These are phyloP conservation scores for Heliconius melpomene DNA, from an alignment of 1,140 invertebrate genomes.

Conservation along the genomic window DNA sequence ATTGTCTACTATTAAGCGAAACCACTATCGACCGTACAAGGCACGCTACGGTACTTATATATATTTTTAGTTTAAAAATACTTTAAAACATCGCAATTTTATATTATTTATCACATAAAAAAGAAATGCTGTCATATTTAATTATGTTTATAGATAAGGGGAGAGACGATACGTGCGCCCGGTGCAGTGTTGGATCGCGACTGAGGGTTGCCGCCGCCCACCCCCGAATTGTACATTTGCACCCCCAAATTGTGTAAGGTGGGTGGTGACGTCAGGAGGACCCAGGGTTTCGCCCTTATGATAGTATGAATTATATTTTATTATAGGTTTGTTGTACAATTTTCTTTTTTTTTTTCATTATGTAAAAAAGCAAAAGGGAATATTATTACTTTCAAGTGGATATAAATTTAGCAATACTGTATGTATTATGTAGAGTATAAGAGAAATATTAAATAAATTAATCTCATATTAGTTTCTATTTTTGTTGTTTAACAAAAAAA, in stretches of 20 bases:
- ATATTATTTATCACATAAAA: conserved; percentile 52
- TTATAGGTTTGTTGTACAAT: neutral
- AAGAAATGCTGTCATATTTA: conserved; percentile 57
- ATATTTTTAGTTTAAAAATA: conserved; percentile 9
- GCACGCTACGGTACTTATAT: neutral
- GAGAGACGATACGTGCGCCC: conserved; percentile 46
- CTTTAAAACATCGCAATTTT: conserved; percentile 14
- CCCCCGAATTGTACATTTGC: conserved; percentile 43
- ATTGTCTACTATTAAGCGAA: conserved; percentile 16
- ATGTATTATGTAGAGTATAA: too few relatives aligned
- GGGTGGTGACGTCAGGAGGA: conserved; percentile 55
- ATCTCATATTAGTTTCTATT: too few relatives aligned
- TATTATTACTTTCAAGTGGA: neutral
- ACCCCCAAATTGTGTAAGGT: conserved; percentile 43
- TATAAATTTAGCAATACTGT: too few relatives aligned
- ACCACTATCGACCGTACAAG: conserved; percentile 11
- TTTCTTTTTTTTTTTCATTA: neutral
- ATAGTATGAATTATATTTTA: neutral
- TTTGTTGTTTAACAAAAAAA: too few relatives aligned
- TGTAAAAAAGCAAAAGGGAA: neutral
- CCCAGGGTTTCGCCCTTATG: conserved; percentile 9
- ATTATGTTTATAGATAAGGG: conserved; percentile 50
- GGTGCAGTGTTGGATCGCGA: conserved; percentile 61
- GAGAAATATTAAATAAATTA: too few relatives aligned
- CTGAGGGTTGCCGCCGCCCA: conserved; percentile 47